Percentiles rank a stretch among this genome's conserved stretches.
These are phyloP conservation scores for Dunckerocampus dactyliophorus DNA, from an alignment of 2,113 vertebrate species.

Conservation along the genomic window DNA sequence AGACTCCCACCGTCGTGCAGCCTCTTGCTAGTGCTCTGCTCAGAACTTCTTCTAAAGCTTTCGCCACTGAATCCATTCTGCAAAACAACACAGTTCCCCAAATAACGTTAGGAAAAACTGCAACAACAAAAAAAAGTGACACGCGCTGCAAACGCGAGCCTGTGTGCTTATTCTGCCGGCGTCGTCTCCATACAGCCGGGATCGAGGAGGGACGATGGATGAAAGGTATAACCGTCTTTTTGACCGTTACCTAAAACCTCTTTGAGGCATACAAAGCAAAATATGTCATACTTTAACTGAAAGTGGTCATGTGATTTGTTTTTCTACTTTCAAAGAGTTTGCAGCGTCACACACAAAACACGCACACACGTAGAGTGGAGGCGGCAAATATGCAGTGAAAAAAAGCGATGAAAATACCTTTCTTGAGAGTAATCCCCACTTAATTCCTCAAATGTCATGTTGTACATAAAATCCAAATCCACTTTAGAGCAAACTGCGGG, in stretches of 20 bases:
- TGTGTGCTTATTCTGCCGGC: no score
- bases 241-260: no score
- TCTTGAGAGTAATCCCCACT: constrained; percentile 68
- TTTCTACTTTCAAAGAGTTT: no score
- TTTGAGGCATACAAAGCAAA: no score
- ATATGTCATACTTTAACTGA: no score
- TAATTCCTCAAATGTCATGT: constrained; percentile 72
- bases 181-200: no score
- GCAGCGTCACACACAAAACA: background rate
- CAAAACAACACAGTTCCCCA: background rate
- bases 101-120: background rate
- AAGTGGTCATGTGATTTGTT: no score
- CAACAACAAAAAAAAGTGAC: background rate
- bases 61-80: constrained; percentile 92
- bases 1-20: constrained; percentile 89
- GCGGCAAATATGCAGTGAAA: background rate
- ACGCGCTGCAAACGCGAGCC: background rate
- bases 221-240: no score
- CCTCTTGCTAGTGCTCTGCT: constrained; percentile 85
- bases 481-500: constrained; percentile 9
- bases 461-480: constrained; percentile 63
- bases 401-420: constrained; percentile 45
- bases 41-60: constrained; percentile 89
- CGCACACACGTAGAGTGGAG: background rate
- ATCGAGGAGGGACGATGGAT: no score